Percentiles rank a stretch among this genome's conserved stretches.
Conservation (phyloP, 2,113 vertebrate species). For the Pituophis catenifer region DNA sequence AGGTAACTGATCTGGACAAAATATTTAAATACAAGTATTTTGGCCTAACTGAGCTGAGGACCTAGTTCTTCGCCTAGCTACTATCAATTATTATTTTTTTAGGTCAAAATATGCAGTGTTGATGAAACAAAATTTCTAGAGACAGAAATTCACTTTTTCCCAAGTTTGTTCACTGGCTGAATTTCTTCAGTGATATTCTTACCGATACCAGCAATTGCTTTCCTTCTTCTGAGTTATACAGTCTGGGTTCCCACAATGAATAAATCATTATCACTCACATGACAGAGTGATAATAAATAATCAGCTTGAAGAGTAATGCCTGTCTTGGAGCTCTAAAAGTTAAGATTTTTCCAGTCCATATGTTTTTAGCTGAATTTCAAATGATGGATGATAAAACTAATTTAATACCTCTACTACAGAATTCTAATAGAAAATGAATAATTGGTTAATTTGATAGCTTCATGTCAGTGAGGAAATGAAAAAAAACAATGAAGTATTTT, state of each 20-base stretch:
- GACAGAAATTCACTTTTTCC: background rate
- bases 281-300: background rate
- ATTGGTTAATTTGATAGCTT: slow-evolving; percentile 14
- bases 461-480: background rate
- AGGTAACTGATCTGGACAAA: background rate
- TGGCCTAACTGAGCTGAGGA: background rate
- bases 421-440: slow-evolving; percentile 14
- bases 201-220: background rate
- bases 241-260: background rate
- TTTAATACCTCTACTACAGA: slow-evolving; percentile 25
- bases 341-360: slow-evolving; percentile 17
- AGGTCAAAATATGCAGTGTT: background rate
- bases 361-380: slow-evolving; percentile 23
- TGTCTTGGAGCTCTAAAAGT: background rate
- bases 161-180: background rate
- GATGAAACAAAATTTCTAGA: background rate
- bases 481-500: background rate
- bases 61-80: background rate
- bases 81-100: background rate
- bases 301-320: background rate
- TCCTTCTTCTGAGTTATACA: background rate
- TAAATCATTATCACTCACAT: background rate
- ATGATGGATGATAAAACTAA: background rate
- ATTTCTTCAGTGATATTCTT: background rate
- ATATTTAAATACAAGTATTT: background rate